Evolutionary conservation across 2,797 vertebrate species (phyloP), one percentile per base, ranked within the genome.

Genomic region (Crenichthys baileyi): DNA sequence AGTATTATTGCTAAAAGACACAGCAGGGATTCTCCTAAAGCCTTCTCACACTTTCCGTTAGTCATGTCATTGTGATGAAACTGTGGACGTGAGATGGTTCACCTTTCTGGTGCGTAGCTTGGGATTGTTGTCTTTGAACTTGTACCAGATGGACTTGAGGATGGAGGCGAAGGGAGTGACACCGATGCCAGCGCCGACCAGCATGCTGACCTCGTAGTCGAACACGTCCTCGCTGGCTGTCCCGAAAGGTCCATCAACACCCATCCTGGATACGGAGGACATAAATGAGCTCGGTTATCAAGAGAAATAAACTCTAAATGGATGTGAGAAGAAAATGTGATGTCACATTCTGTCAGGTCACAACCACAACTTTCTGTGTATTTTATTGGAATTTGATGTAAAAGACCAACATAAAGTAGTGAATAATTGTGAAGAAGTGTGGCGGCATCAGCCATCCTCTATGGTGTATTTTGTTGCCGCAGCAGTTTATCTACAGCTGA

Each of bases 131-230:
- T 94, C 93, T 87, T 96, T 96, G 89, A 98, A 97, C 88, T 98
- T 98, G 93, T 98, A 97, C 97, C 97, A 98, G 93, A 99, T 96
- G 82, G 97, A 98, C 83, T 98, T 99, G 83, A 98, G 96, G 86
- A 98, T 96, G 75, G 97, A 99, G 79, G 97, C 97, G 0, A 98
- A 99, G 46, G 97, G 97, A 0, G 98, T 98, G 83, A 99, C 95
- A 0, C 97, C 97, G 0, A 98, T 99, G 73, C 98, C 97, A 0
- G 96, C 96, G 0, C 97, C 97, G 3, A 98, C 95, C 89, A 99
- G 88, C 95, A 99, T 97, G 95, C 96, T 96, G 90, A 98, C 97
- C 90, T 98, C 96, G 0, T 98, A 99, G 90, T 96, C 94, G 81
- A 99, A 99, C 51, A 98, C 97, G 0, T 98, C 97, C 85, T 99